These are phyloP conservation scores for Drosophila pectinifera DNA, from an alignment of 1,140 invertebrate species.

Conservation along the genomic window DNA sequence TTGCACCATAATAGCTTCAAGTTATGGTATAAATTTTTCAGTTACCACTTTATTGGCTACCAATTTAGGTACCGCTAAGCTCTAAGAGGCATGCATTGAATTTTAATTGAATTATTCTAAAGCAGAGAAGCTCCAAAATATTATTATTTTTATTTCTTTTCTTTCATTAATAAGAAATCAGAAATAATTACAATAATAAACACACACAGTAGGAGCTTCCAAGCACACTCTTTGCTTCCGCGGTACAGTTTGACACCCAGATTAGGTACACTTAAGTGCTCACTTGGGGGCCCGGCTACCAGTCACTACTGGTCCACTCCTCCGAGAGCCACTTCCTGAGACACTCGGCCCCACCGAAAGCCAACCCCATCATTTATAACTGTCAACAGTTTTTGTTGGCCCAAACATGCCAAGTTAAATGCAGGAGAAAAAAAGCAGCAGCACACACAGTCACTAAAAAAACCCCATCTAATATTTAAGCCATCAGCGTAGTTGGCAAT, in stretches of 20 bases:
- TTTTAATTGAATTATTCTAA: not conserved
- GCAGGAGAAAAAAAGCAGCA: constrained; percentile 8
- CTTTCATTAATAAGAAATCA: not conserved
- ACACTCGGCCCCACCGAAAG: constrained; percentile 29
- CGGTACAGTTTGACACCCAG: constrained; percentile 26
- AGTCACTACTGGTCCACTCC: constrained; percentile 31
- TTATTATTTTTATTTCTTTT: no score
- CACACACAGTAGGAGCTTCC: no score
- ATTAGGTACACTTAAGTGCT: constrained; percentile 54
- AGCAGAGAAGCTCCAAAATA: no score
- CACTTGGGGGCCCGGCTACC: constrained; percentile 25
- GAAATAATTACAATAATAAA: not conserved
- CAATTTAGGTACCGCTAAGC: constrained; percentile 5
- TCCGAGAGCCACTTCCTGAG: constrained; percentile 41
- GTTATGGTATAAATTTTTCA: not conserved
- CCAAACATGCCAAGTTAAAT: constrained; percentile 40
- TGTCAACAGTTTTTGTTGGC: constrained; percentile 78
- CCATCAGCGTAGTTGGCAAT: constrained; percentile 68
- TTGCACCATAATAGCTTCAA: constrained; percentile 15
- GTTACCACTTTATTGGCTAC: not conserved
- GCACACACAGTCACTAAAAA: constrained; percentile 31
- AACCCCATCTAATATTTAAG: constrained; percentile 74
- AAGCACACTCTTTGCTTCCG: not conserved
- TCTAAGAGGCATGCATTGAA: not conserved
- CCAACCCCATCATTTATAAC: constrained; percentile 78